Evolutionary conservation across 2,113 vertebrate genomes (phyloP).

Genomic region (Pandion haliaetus): DNA sequence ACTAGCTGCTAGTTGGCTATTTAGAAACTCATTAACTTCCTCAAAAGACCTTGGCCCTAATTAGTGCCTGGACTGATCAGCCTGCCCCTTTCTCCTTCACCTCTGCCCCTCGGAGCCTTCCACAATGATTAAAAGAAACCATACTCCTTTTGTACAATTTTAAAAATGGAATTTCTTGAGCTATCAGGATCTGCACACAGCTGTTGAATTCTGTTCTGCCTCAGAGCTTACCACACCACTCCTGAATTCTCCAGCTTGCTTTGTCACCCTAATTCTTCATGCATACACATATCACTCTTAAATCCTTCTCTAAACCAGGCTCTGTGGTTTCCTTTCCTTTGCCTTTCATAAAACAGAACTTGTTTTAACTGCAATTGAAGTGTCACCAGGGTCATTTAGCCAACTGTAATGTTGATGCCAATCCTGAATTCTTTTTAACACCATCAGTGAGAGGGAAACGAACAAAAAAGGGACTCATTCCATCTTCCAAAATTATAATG

Average conservation of each 20-base stretch:
- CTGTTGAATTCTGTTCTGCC: not conserved
- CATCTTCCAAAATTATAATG: not conserved
- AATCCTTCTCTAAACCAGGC: not conserved
- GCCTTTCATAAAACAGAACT: not conserved
- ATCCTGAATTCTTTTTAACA: not conserved
- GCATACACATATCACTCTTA: not conserved
- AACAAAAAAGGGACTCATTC: not conserved
- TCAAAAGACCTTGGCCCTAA: slow-evolving; percentile 28
- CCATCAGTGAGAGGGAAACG: not conserved
- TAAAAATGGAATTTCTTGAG: not conserved
- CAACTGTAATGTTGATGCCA: not conserved
- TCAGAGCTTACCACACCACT: not conserved
- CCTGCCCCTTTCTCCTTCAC: not conserved
- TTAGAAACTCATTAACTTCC: slow-evolving; percentile 58
- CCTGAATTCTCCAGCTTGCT: not conserved
- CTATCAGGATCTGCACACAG: not conserved
- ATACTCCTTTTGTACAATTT: not conserved
- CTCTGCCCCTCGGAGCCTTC: not conserved
- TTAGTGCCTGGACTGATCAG: not conserved
- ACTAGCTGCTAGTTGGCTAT: not conserved
- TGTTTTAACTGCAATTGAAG: not conserved
- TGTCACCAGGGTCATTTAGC: not conserved
- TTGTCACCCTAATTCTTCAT: not conserved
- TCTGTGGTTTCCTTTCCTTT: not conserved
- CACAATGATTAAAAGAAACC: not conserved